These are phyloP conservation scores for Silvanus unidentatus DNA, from an alignment of 2,888 invertebrate species.

Conservation along the genomic window DNA sequence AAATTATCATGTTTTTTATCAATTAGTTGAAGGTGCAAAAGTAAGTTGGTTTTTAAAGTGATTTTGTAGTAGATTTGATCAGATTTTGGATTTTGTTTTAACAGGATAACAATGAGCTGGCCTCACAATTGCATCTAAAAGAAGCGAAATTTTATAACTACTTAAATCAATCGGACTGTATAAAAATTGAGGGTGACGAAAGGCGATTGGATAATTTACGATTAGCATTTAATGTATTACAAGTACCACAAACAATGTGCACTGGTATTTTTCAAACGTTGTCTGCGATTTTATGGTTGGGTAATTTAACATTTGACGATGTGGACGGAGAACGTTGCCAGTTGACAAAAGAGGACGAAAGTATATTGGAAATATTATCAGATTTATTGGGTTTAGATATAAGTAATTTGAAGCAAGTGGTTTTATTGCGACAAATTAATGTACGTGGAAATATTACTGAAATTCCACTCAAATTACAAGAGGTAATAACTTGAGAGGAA, in stretches of 20 bases:
- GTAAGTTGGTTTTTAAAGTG: slow-evolving; percentile 39
- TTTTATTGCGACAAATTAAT: slow-evolving; percentile 67
- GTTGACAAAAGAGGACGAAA: slow-evolving; percentile 63
- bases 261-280: slow-evolving; percentile 84
- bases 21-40: slow-evolving; percentile 80
- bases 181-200: slow-evolving; percentile 62
- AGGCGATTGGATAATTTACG: slow-evolving; percentile 76
- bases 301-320: slow-evolving; percentile 81
- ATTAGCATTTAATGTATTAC: slow-evolving; percentile 81
- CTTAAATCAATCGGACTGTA: slow-evolving; percentile 73
- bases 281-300: slow-evolving; percentile 85
- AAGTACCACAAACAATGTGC: slow-evolving; percentile 79
- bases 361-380: slow-evolving; percentile 67
- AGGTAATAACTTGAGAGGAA: slow-evolving; percentile 52
- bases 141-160: slow-evolving; percentile 76
- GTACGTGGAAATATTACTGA: slow-evolving; percentile 90
- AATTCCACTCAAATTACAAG: slow-evolving; percentile 80
- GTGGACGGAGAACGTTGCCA: slow-evolving; percentile 82
- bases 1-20: slow-evolving; percentile 90
- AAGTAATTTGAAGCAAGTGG: slow-evolving; percentile 70
- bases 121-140: slow-evolving; percentile 65
- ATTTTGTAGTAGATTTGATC: slow-evolving; percentile 3
- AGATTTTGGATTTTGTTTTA: slow-evolving; percentile 12
- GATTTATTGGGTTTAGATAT: slow-evolving; percentile 68
- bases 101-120: slow-evolving; percentile 68